Evolutionary conservation across 92 coral and sea anemone species (phyloP).

Genomic region (Virgularia gustaviana): DNA sequence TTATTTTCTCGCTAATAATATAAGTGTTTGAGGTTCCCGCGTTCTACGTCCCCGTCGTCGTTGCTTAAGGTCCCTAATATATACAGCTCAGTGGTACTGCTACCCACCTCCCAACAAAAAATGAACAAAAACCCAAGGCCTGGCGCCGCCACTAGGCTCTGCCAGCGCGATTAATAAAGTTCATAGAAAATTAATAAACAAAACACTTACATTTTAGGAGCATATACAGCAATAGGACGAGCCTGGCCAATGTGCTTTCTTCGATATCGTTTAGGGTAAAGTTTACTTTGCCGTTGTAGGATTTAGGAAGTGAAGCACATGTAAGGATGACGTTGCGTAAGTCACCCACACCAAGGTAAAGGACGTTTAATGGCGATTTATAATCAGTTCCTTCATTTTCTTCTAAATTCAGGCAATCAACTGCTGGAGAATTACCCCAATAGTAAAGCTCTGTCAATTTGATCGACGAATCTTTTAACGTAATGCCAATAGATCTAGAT

Average conservation of each 20-base stretch:
- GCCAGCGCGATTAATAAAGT: no score
- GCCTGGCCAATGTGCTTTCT: conserved; percentile 65
- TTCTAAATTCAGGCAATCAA: conserved; percentile 63
- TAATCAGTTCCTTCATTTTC: conserved; percentile 66
- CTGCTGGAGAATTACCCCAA: conserved; percentile 76
- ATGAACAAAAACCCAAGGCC: no score
- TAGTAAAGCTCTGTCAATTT: conserved; percentile 45
- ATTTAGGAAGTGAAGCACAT: conserved; percentile 49
- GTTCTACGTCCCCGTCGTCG: no score
- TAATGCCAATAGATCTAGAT: neutral
- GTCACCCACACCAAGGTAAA: conserved; percentile 78
- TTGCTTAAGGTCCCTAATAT: no score
- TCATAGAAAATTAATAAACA: no score
- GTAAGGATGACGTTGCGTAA: conserved; percentile 61
- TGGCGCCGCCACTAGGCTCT: no score
- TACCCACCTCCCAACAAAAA: no score
- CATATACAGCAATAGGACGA: conserved; percentile 62
- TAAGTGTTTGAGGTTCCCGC: no score
- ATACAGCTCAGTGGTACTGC: no score
- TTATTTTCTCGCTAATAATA: no score
- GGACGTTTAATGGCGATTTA: conserved; percentile 43
- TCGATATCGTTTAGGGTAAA: conserved; percentile 65
- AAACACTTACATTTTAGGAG: conserved; percentile 60
- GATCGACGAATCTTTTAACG: neutral
- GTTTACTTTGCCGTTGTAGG: conserved; percentile 43